phyloP scores from a whole-genome alignment of 2,113 vertebrate genomes.

The Noturus placidus region DNA sequence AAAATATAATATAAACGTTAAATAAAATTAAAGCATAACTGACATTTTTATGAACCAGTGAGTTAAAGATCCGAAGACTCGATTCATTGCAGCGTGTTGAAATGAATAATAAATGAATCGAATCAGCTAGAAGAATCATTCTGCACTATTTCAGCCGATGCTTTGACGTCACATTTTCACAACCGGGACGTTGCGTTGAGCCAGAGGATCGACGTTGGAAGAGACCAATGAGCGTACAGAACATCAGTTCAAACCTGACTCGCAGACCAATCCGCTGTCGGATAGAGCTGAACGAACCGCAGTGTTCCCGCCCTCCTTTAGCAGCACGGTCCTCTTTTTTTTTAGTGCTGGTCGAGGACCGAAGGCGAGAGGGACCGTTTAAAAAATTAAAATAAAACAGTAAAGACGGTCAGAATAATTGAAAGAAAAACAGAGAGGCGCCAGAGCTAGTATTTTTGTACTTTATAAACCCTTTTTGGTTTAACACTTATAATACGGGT shows the following conservation, averaged over 20 bases:
- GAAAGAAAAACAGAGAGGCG: conserved; percentile 24
- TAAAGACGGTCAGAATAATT: neutral
- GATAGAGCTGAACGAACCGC: neutral
- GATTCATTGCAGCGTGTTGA: neutral
- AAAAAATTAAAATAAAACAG: neutral
- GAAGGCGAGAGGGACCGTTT: neutral
- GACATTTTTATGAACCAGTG: neutral
- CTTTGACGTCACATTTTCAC: conserved; percentile 52
- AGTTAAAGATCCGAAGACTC: neutral
- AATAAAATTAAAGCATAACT: neutral
- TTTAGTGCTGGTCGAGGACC: conserved; percentile 17
- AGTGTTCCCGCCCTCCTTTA: neutral
- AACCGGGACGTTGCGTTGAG: conserved; percentile 38
- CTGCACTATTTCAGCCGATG: neutral
- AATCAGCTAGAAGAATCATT: neutral
- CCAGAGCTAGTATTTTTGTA: conserved; percentile 19
- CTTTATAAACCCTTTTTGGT: conserved; percentile 34
- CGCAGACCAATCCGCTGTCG: neutral
- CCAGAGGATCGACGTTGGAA: conserved; percentile 18
- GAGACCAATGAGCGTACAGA: conserved; percentile 56
- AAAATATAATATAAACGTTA: neutral
- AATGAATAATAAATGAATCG: neutral
- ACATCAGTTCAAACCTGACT: neutral
- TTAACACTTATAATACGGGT: conserved; percentile 49
- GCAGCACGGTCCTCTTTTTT: neutral